Evolutionary conservation across 2,797 vertebrate genomes (phyloP), one percentile per base, ranked within the genome.

Genomic region (Sylvilagus floridanus): DNA sequence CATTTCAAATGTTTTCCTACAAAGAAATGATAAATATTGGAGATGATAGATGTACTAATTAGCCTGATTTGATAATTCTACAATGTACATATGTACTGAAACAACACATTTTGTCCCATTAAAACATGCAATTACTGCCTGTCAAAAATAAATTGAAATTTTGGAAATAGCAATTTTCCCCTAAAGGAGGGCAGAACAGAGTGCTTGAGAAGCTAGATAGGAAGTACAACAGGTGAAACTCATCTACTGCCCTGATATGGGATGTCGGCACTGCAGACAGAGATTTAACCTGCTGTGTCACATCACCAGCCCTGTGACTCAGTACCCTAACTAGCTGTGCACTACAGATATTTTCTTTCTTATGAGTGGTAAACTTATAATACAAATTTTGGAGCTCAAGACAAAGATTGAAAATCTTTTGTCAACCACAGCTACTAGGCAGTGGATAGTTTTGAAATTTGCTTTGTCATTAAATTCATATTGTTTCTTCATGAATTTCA

Each of bases 401-500:
- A 2, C 1, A 5, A 30, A 60, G 16, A 88, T 0, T 66, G 3
- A 86, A 71, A 28, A 95, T 91, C 28, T 92, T 90, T 19, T 83
- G 1, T 30, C 21, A 84, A 84, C 1, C 7, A 84, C 26, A 66
- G 26, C 37, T 90, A 60, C 2, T 85, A 13, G 94, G 3, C 42
- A 79, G 3, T 60, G 4, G 60, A 37, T 79, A 47, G n/a, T 60
- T 92, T 85, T 37, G 21, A 88, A 95, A 68, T 54, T 50, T 52
- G 2, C 6, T 65, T 95, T 95, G 16, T 14, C 42, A 60, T 54
- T 78, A 26, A 57, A 9, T 42, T 76, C 12, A 71, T 84, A 85
- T 90, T 50, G 35, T 73, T 94, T 94, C 5, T 81, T 69, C 78
- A 4, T 71, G 24, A 95, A 84, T 83, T 72, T 35, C 87, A 85